These are phyloP conservation scores for Sarotherodon lohbergeri DNA, from an alignment of 2,113 vertebrate genomes.

Conservation along the genomic window DNA sequence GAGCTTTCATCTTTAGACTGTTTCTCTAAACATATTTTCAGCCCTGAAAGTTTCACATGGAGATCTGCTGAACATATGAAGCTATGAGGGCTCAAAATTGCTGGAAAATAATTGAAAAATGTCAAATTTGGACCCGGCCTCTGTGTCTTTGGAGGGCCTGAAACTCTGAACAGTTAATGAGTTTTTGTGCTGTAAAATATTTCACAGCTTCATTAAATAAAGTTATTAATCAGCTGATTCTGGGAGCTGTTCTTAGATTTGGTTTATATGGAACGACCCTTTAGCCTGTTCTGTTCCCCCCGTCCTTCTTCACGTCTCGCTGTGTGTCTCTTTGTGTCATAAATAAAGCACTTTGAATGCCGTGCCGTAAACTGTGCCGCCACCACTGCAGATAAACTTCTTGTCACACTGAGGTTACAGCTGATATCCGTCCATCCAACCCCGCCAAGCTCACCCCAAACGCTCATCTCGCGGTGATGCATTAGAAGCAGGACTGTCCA, in stretches of 20 bases:
- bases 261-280: background rate
- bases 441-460: constrained; percentile 77
- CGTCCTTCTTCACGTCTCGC: background rate
- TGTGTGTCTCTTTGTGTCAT: background rate
- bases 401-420: constrained; percentile 29
- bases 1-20: background rate
- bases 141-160: background rate
- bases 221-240: background rate
- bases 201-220: background rate
- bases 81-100: background rate
- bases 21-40: background rate
- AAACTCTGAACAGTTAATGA: background rate
- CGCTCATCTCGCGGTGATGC: constrained; percentile 88
- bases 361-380: background rate
- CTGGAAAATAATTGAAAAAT: background rate
- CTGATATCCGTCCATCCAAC: constrained; percentile 68
- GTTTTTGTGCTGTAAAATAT: background rate
- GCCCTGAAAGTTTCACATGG: background rate
- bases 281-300: background rate
- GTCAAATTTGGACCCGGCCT: background rate
- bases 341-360: background rate
- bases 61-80: background rate
- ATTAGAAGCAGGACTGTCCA: constrained; percentile 80
- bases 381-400: background rate
- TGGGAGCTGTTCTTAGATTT: background rate